Evolutionary conservation across 2,797 vertebrate species (phyloP).

Genomic region (Falco biarmicus): DNA sequence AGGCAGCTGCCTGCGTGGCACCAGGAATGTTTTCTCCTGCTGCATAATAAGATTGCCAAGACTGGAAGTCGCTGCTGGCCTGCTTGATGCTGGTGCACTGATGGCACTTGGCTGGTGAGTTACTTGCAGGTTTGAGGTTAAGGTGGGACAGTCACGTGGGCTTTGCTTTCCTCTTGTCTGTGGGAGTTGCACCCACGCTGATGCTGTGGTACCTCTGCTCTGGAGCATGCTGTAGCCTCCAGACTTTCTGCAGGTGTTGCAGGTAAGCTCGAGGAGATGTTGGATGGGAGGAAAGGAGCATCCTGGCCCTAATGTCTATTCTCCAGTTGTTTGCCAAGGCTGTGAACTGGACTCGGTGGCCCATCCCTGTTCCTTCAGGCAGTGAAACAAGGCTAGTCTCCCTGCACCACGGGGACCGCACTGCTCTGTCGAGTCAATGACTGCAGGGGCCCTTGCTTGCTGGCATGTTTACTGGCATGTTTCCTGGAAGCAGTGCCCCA

Average conservation of each 20-base stretch:
- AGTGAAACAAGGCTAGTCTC: background rate
- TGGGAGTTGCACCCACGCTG: background rate
- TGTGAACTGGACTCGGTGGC: background rate
- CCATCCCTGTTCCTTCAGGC: background rate
- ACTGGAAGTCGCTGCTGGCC: background rate
- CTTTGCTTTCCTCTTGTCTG: background rate
- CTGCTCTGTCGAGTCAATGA: accelerated
- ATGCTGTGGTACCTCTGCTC: background rate
- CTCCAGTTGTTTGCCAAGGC: background rate
- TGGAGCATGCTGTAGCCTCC: background rate
- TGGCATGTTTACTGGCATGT: accelerated
- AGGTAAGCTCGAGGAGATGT: background rate
- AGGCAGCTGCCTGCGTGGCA: background rate
- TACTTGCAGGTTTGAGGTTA: background rate
- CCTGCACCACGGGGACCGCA: background rate
- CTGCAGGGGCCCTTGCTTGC: background rate
- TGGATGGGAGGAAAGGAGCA: background rate
- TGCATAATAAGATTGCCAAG: background rate
- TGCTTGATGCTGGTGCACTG: background rate
- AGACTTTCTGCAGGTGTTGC: accelerated
- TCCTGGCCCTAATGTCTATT: background rate
- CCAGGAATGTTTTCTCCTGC: background rate
- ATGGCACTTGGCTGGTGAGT: background rate
- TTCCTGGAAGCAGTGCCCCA: background rate
- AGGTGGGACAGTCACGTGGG: background rate